phyloP scores from a whole-genome alignment of 1,140 invertebrate species.

The Theocolax elegans region DNA sequence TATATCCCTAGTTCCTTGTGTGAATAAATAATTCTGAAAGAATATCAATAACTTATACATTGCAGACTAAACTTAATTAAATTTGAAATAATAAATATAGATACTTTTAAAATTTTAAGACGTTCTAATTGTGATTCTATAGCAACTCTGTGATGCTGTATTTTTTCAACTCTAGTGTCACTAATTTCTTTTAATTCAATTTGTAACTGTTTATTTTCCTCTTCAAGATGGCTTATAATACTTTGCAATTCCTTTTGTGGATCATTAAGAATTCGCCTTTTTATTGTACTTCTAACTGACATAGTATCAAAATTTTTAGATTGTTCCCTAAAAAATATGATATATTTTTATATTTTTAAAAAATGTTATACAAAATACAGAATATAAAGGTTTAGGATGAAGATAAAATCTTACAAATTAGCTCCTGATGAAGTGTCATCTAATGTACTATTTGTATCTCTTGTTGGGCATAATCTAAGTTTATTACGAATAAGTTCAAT shows the following conservation, averaged over 20 bases:
- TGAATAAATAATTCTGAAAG: constrained; percentile 62
- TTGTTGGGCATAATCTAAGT: constrained; percentile 61
- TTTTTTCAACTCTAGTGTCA: constrained; percentile 58
- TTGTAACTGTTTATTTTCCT: constrained; percentile 66
- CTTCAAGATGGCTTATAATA: constrained; percentile 68
- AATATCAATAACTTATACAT: neutral
- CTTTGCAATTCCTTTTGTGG: constrained; percentile 69
- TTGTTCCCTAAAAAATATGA: constrained; percentile 52
- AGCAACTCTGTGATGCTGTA: constrained; percentile 61
- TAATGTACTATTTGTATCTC: constrained; percentile 44
- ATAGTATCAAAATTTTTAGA: constrained; percentile 47
- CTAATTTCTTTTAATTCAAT: constrained; percentile 60
- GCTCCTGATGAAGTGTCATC: constrained; percentile 53
- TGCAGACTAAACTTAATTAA: too few relatives aligned
- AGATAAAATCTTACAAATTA: constrained; percentile 43
- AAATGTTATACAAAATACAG: constrained; percentile 1
- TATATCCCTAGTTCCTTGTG: constrained; percentile 50
- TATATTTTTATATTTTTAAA: constrained; percentile 13
- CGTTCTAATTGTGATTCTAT: constrained; percentile 67
- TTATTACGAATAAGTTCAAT: constrained; percentile 67
- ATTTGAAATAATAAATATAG: constrained; percentile 17
- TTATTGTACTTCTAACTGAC: constrained; percentile 58
- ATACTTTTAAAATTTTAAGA: constrained; percentile 66
- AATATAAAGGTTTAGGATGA: neutral
- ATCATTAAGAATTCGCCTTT: constrained; percentile 58